Base-by-base conservation (phyloP, 2,888 invertebrate genomes). In the Lithosia quadra region DNA sequence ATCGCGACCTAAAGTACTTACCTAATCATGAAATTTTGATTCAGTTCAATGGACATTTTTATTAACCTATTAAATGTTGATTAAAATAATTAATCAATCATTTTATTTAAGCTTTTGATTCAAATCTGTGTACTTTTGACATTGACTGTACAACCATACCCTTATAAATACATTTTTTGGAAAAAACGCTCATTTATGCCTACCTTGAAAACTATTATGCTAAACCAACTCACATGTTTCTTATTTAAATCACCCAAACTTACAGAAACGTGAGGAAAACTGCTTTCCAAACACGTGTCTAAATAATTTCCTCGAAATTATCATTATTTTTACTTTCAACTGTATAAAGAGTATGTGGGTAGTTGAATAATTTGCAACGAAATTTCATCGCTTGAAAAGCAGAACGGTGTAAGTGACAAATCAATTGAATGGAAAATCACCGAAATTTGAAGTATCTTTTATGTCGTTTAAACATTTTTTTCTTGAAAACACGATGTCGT, bases 251-350 rank as follows among this genome's bases (percentile, higher is more conserved):
- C 21, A 59, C 21, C 59, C 15, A 15, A 22, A 60, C 15, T 43
- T 39, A 4, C 18, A 8, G 34, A 24, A 55, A 61, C 61, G 61
- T 66, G 61, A 36, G 10, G n/a, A 18, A 15, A 61, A 55, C 36
- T 34, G 58, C 10, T 33, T 28, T 55, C 13, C 5, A n/a, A 21
- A 61, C 36, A 61, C 61, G 66, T 61, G 65, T 53, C 18, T 24
- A 11, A 15, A 15, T 39, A 57, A 57, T 57, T 57, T 33, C 43
- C 21, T 21, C 3, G 1, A 58, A 65, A 65, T 57, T 58, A 59
- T 24, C 18, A 59, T 59, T 9, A 33, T 59, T 65, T 59, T 49
- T 49, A 65, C 53, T 49, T 59, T 53, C 43, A 43, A 59, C 22
- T 49, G 24, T 18, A 34, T 59, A 65, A 58, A 15, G 22, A 56